phyloP scores from a whole-genome alignment of 2,113 vertebrate genomes.

The Oryzias curvinotus region DNA sequence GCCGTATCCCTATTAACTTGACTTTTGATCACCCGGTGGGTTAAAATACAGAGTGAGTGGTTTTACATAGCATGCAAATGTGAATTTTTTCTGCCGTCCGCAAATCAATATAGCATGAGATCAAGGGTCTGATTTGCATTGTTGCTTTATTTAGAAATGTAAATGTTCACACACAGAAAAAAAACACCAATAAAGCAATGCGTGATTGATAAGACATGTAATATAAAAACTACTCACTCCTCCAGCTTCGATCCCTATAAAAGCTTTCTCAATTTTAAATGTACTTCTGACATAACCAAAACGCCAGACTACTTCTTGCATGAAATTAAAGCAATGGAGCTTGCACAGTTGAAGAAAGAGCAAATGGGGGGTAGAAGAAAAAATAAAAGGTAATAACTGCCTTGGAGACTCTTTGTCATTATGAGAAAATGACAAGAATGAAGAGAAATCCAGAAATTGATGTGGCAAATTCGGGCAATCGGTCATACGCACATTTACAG shows the following conservation, averaged over 20 bases:
- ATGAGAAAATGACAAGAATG: constrained; percentile 49
- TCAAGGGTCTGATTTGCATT: constrained; percentile 46
- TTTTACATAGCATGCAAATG: constrained; percentile 64
- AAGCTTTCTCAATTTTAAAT: constrained; percentile 49
- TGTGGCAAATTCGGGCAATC: constrained; percentile 40
- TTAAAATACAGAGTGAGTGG: constrained; percentile 62
- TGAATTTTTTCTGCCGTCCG: constrained; percentile 52
- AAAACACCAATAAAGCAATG: constrained; percentile 18
- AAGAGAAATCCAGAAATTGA: constrained; percentile 31
- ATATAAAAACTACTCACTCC: constrained; percentile 34
- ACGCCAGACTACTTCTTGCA: constrained; percentile 64
- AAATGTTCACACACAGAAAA: constrained; percentile 2
- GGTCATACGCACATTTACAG: constrained; percentile 40
- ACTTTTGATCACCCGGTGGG: constrained; percentile 66
- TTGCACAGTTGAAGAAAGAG: constrained; percentile 62
- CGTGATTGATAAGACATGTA: constrained; percentile 34
- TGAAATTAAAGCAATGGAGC: constrained; percentile 72
- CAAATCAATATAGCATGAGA: constrained; percentile 53
- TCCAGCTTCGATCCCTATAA: constrained; percentile 17
- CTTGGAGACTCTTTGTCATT: constrained; percentile 52
- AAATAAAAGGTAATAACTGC: constrained; percentile 53
- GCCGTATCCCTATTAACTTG: constrained; percentile 60
- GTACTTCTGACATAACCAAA: constrained; percentile 59
- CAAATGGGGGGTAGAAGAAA: constrained; percentile 52
- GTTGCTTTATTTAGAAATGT: constrained; percentile 37